These are phyloP conservation scores for Halcyon malimbica DNA, from an alignment of 2,113 vertebrate species.

Conservation along the genomic window DNA sequence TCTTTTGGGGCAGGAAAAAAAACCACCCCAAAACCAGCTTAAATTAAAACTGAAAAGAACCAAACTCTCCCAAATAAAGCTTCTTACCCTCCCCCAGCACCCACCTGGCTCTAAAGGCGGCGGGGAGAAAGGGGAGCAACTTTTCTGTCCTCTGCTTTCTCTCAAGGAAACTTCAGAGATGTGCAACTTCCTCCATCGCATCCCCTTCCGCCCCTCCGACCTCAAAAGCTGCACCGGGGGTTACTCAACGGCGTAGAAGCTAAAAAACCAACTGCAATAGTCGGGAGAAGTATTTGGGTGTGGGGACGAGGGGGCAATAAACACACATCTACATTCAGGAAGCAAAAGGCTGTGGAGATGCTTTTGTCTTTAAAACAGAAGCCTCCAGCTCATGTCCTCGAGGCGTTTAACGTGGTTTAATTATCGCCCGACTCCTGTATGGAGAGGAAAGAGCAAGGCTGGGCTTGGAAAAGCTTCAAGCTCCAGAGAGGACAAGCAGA, in stretches of 20 bases:
- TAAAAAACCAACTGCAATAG: not conserved
- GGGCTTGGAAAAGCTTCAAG: not conserved
- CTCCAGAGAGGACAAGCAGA: not conserved
- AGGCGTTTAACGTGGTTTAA: not conserved
- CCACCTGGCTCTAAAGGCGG: not conserved
- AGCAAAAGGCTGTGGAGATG: not conserved
- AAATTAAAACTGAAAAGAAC: not conserved
- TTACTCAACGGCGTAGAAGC: not conserved
- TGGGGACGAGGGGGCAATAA: not conserved
- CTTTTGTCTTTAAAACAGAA: not conserved
- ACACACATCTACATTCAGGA: not conserved
- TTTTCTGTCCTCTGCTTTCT: not conserved
- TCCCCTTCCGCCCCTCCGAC: not conserved
- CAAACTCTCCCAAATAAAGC: not conserved
- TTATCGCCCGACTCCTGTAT: accelerated
- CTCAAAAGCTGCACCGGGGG: not conserved
- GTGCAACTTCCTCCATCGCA: not conserved
- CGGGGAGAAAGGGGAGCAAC: not conserved
- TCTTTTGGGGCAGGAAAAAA: not conserved
- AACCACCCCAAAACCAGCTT: not conserved
- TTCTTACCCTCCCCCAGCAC: not conserved
- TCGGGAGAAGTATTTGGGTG: not conserved
- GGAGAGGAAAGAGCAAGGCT: not conserved
- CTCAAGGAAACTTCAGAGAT: not conserved
- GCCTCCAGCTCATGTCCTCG: not conserved